Base-by-base conservation (phyloP, 2,113 vertebrate genomes). In the Calonectris borealis region DNA sequence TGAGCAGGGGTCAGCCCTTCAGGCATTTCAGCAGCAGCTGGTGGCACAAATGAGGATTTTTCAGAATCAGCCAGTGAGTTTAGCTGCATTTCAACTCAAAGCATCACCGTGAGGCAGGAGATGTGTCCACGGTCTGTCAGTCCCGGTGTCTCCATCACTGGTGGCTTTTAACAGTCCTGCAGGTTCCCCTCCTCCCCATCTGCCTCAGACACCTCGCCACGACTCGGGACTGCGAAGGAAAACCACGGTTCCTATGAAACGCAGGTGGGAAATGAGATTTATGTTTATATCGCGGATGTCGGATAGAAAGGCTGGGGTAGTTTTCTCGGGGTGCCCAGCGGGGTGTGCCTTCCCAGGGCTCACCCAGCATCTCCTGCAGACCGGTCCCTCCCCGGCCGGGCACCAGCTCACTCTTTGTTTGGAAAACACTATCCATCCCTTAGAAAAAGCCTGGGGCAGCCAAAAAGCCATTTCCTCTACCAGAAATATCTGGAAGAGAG, bases 401-500 rank as follows among this genome's bases (percentile, higher is more conserved):
- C 51, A 80, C n/a, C 32, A 52, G 29, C 52, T 10, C 55, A 31
- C 1, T 16, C 36, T 73, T 27, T 24, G 16, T 16, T 54, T 58
- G 61, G 85, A 64, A 89, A 93, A 46, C 25, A 20, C 61, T 9
- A 5, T 42, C 61, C 48, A 69, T 7, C 38, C 32, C 42, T 52
- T 71, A 72, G 77, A 49, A 86, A 84, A 76, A 77, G 8, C 22
- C 69, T 46, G 32, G 14, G 16, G 22, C 66, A 55, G 55, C 3
- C 88, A 83, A 24, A 44, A 86, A 70, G n/a, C 16, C 72, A 25
- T 84, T 96, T 96, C 83, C 87, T 93, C 60, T 9, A 3, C 25
- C 55, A 94, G 86, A 73, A 96, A 94, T 86, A 91, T 55, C 93
- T 95, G 91, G 86, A 91, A 89, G 76, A 84, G 83, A 42, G 83